Percentiles rank a stretch among this genome's conserved stretches.
These are phyloP conservation scores for Archips crataeganus DNA, from an alignment of 2,888 invertebrate species.

Conservation along the genomic window DNA sequence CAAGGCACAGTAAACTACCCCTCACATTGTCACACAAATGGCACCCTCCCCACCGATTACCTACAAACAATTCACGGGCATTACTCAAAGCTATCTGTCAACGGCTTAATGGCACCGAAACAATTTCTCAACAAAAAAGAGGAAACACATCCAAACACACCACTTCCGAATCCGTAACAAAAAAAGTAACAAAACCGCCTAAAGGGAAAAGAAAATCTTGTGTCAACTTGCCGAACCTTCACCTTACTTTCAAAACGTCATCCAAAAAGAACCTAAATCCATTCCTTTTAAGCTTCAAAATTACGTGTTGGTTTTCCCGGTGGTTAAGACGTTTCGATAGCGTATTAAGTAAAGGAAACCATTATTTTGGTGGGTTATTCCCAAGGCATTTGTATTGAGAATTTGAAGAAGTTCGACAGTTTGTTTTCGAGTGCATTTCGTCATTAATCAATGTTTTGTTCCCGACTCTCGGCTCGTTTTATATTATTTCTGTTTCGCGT, in stretches of 20 bases:
- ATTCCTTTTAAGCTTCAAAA: slow-evolving; percentile 39
- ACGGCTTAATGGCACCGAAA: slow-evolving; percentile 84
- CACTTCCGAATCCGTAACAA: slow-evolving; percentile 77
- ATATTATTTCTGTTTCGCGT: slow-evolving; percentile 68
- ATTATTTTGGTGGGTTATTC: slow-evolving; percentile 84
- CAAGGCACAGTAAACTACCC: slow-evolving; percentile 34
- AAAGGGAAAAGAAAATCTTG: slow-evolving; percentile 67
- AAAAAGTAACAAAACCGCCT: slow-evolving; percentile 76
- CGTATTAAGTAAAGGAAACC: slow-evolving; percentile 75
- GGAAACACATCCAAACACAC: slow-evolving; percentile 81
- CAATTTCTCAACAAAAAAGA: slow-evolving; percentile 83
- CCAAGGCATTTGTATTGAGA: slow-evolving; percentile 82
- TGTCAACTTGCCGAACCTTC: slow-evolving; percentile 62
- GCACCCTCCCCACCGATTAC: slow-evolving; percentile 53
- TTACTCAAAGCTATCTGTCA: slow-evolving; percentile 84
- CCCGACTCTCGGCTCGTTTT: slow-evolving; percentile 63
- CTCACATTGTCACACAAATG: slow-evolving; percentile 68
- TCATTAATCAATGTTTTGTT: slow-evolving; percentile 86
- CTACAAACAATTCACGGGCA: slow-evolving; percentile 72
- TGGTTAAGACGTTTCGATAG: slow-evolving; percentile 52
- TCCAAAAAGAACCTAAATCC: slow-evolving; percentile 44
- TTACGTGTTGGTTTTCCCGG: slow-evolving; percentile 43
- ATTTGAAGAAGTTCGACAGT: slow-evolving; percentile 86
- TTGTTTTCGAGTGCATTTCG: slow-evolving; percentile 85
- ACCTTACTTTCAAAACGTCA: slow-evolving; percentile 53